Percentiles rank a stretch among this genome's conserved stretches.
Conservation (phyloP, 2,797 vertebrate genomes). For the Acrossocheilus wenchowensis region DNA sequence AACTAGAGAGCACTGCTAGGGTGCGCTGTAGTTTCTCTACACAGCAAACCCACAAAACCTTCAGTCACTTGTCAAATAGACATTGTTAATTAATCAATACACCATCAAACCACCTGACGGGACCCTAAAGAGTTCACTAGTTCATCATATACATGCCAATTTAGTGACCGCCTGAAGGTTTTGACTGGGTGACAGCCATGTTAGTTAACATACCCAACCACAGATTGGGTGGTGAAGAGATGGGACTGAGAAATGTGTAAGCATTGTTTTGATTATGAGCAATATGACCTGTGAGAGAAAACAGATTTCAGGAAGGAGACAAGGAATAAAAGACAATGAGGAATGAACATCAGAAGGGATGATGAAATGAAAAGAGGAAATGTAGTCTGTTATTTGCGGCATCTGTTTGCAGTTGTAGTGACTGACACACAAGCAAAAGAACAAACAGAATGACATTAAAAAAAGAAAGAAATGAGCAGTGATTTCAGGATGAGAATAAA, state of each 20-base stretch:
- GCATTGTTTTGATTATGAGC: constrained; percentile 62
- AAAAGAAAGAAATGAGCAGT: background rate
- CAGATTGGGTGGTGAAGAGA: constrained; percentile 68
- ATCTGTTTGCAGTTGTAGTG: constrained; percentile 32
- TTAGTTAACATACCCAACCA: constrained; percentile 76
- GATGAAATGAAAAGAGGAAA: background rate
- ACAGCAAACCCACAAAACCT: constrained; percentile 30
- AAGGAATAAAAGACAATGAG: background rate
- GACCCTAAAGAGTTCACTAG: background rate
- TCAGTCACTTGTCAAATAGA: constrained; percentile 1
- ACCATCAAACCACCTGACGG: background rate
- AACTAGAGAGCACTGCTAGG: constrained; percentile 32
- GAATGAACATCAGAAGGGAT: background rate
- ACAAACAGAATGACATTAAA: constrained; percentile 18
- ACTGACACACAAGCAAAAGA: constrained; percentile 14
- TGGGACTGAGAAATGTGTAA: constrained; percentile 65
- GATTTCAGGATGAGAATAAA: background rate
- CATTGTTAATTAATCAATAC: background rate
- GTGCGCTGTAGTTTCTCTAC: constrained; percentile 6
- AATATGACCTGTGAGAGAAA: constrained; percentile 69
- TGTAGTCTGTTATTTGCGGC: constrained; percentile 23
- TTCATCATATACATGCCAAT: background rate
- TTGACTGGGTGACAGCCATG: constrained; percentile 4
- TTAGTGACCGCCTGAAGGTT: constrained; percentile 27
- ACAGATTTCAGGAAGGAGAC: constrained; percentile 18